These are phyloP conservation scores for Cnemophilus loriae DNA, from an alignment of 2,113 vertebrate species.

Conservation along the genomic window DNA sequence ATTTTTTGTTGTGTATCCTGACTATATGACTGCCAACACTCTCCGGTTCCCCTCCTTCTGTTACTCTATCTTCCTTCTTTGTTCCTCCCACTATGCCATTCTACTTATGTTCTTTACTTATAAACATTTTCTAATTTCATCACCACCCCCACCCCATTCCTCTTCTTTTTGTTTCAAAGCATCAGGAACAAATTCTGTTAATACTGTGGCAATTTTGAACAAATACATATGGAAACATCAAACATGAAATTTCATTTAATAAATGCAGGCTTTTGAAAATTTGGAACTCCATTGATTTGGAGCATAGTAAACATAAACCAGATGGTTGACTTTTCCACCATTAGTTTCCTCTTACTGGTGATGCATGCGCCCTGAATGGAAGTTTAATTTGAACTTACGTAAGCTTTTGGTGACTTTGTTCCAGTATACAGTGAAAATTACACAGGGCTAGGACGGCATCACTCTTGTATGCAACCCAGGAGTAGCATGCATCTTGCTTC, in stretches of 20 bases:
- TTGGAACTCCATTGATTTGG: background rate
- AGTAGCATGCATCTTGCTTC: background rate
- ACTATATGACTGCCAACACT: background rate
- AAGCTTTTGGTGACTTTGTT: background rate
- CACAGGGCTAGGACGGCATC: background rate
- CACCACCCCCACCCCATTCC: accelerated
- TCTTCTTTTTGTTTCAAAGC: background rate
- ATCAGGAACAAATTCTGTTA: background rate
- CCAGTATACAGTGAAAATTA: background rate
- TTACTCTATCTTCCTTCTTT: background rate
- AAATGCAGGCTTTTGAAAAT: background rate
- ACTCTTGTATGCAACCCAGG: background rate
- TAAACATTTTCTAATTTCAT: background rate
- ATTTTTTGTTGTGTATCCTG: background rate
- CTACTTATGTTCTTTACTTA: background rate
- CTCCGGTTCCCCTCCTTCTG: background rate
- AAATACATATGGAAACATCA: background rate
- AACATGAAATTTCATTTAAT: background rate
- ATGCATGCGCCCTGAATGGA: accelerated
- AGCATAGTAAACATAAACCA: background rate
- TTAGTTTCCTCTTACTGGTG: background rate
- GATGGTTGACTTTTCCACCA: background rate
- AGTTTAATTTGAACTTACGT: background rate
- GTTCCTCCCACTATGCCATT: background rate
- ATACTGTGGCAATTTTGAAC: background rate